Conservation (phyloP, 2,113 vertebrate species). For the Crotalus tigris region DNA sequence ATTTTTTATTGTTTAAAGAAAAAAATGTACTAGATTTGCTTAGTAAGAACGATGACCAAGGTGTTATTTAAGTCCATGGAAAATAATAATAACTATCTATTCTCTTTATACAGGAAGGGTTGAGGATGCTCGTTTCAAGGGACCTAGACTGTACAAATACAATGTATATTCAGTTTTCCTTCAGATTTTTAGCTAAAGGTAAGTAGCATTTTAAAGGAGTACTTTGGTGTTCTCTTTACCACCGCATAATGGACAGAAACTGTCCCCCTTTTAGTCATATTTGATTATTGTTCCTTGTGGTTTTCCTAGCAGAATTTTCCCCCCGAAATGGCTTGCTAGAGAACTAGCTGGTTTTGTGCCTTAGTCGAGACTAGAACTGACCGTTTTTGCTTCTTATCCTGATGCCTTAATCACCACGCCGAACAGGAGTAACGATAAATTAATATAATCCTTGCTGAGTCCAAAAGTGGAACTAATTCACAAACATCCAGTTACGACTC, state of each 20-base stretch:
- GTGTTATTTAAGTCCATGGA: not conserved
- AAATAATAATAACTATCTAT: slow-evolving; percentile 10
- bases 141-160: slow-evolving; percentile 91
- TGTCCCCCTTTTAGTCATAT: not conserved
- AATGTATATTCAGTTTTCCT: slow-evolving; percentile 93
- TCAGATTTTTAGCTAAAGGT: slow-evolving; percentile 97
- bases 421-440: not conserved
- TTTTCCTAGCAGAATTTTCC: not conserved
- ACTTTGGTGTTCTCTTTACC: not conserved
- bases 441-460: not conserved
- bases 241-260: not conserved
- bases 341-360: not conserved
- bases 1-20: too few species aligned
- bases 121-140: slow-evolving; percentile 91
- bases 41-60: not conserved
- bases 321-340: not conserved
- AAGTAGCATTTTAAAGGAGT: slow-evolving; percentile 44
- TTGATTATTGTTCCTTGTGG: not conserved
- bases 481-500: not conserved
- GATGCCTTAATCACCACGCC: not conserved
- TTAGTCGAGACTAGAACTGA: not conserved
- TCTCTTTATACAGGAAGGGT: slow-evolving; percentile 82
- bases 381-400: not conserved
- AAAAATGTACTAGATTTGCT: not conserved
- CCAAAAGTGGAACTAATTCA: not conserved